phyloP scores from a whole-genome alignment of 1,140 invertebrate species.

The Drosophila sulfurigaster region DNA sequence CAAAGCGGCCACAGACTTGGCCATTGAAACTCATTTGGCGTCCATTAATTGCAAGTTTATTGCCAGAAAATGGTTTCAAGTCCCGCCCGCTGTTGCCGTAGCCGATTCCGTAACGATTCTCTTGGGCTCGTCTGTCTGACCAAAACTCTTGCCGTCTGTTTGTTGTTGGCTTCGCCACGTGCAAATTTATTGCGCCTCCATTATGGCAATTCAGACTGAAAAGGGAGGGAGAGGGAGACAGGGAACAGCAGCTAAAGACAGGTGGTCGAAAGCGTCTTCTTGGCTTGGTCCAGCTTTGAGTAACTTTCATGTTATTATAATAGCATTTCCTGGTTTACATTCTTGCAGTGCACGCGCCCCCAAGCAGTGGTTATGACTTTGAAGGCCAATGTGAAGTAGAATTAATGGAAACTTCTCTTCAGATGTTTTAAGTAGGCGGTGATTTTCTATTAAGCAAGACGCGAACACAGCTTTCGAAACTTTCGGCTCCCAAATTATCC shows the following conservation, averaged over 20 bases:
- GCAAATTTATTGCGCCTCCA: conserved; percentile 61
- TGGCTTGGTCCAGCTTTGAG: conserved; percentile 7
- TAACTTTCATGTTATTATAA: conserved; percentile 46
- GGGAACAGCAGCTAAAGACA: conserved; percentile 14
- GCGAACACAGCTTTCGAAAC: neutral
- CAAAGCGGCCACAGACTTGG: conserved; percentile 26
- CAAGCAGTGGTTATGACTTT: neutral
- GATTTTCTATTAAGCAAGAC: conserved; percentile 4
- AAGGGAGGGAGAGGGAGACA: neutral
- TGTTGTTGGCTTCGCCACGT: conserved; percentile 34
- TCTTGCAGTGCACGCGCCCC: neutral
- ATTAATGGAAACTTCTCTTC: neutral
- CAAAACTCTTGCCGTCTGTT: conserved; percentile 4
- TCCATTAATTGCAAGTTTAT: conserved; percentile 71
- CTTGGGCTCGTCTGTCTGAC: neutral
- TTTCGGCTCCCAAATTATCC: neutral
- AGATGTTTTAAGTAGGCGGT: neutral
- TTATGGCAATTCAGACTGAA: conserved; percentile 36
- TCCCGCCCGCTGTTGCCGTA: too few relatives aligned
- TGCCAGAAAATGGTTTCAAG: conserved; percentile 55
- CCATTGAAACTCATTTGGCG: conserved; percentile 62
- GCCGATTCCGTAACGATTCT: neutral
- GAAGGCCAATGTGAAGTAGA: conserved; percentile 1
- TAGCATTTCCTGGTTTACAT: conserved; percentile 30
- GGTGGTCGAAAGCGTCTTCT: neutral